Base-by-base conservation (phyloP, 1,140 invertebrate genomes). In the Luehdorfia chinensis region DNA sequence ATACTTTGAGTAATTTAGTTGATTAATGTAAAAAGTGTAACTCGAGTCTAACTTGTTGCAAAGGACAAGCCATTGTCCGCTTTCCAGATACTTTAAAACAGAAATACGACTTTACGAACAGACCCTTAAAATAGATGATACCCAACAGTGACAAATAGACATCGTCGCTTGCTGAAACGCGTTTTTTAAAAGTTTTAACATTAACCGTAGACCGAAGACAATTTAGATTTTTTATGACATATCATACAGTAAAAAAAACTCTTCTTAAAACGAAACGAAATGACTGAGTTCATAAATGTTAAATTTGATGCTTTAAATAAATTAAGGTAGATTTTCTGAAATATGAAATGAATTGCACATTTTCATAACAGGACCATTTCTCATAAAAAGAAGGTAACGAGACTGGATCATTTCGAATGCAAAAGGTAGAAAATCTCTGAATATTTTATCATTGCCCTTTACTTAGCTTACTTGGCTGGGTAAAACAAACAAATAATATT, bases 11-110 rank as follows among this genome's bases (percentile, higher is more conserved):
- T 54, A 55, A 61, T 66, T 59, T 32, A 46, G 59, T 73, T 83
- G 78, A 79, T 83, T 75, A 76, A 79, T 79, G 66, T 54, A 53
- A 65, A 41, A 47, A 63, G 47, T 57, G 50, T 65, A 63, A 55
- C 57, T 62, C 37, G 45, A 66, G 59, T 50, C 60, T 72, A 69
- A 76, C 67, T 79, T 78, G 69, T 79, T 77, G 69, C 71, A 53
- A 75, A 56, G 55, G 55, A 59, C 59, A 55, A 47, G 55, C 60
- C 57, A 69, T 71, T 63, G 72, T 71, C 70, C 64, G 63, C 37
- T 54, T 52, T 62, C 59, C 55, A 55, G 53, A 60, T 61, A 66
- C 63, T 57, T 62, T 56, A 41, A 57, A 64, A 72, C 68, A 62
- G 51, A 62, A 64, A 66, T n/a, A 61, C 52, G 60, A 57, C 60